These are phyloP conservation scores for Dinocampus coccinellae DNA, from an alignment of 2,888 invertebrate species.

Conservation along the genomic window DNA sequence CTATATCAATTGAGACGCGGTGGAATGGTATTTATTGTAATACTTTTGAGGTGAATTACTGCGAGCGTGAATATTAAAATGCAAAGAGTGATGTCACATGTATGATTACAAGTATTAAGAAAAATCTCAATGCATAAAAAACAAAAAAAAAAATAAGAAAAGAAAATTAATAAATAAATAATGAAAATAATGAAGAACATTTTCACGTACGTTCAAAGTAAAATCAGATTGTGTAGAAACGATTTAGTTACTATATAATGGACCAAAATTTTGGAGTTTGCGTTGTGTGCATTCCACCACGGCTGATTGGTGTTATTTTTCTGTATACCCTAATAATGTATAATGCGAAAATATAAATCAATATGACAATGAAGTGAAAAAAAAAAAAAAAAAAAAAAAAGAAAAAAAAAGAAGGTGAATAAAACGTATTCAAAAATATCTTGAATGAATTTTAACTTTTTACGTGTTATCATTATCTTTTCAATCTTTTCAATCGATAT, in stretches of 20 bases:
- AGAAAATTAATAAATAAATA: no score
- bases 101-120: not conserved
- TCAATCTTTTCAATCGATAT: no score
- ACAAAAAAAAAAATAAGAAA: no score
- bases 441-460: no score
- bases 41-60: not conserved
- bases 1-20: conserved; percentile 65
- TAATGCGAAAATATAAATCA: conserved; percentile 49
- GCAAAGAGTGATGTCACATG: not conserved
- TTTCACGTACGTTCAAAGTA: not conserved
- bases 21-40: conserved; percentile 49
- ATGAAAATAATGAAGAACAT: no score
- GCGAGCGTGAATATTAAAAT: not conserved
- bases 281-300: conserved; percentile 62
- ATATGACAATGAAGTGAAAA: conserved; percentile 42
- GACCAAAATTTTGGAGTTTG: not conserved
- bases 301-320: conserved; percentile 67
- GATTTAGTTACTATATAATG: not conserved
- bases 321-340: conserved; percentile 66
- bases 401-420: not conserved
- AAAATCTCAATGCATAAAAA: not conserved
- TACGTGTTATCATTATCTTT: no score
- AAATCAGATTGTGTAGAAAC: conserved; percentile 5
- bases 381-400: conserved; percentile 22
- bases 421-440: no score